Evolutionary conservation across 2,113 vertebrate species (phyloP), one percentile per base, ranked within the genome.

Genomic region (Camelus dromedarius): DNA sequence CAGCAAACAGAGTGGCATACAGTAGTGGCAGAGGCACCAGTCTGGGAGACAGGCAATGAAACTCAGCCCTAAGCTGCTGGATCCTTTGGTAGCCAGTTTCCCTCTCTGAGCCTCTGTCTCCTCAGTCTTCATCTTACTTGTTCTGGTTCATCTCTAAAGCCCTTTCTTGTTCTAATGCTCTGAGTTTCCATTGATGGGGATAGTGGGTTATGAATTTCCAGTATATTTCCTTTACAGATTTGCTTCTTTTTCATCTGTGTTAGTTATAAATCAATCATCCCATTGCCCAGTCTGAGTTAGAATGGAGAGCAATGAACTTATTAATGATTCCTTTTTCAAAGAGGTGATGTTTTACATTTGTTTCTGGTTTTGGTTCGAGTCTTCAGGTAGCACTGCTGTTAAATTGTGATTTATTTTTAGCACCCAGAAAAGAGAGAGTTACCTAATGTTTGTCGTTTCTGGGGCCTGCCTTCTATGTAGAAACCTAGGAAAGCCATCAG

Each of bases 291-390:
- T 42, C 70, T 91, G 50, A 66, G 16, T 60, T 75, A 83, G 52
- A 84, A 42, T 54, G 19, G 38, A n/a, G 81, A 75, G 13, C 46
- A 58, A 46, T 1, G 16, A 82, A 92, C 38, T 70, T 88, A 30
- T 42, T 89, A 35, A 26, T 76, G 38, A 72, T 16, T 79, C 80
- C 38, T 94, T 75, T 38, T 89, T 83, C 75, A 76, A 81, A 88
- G 14, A 75, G 22, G 38, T 81, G 79, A 94, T 7, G 22, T 46
- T 80, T 80, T 70, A 42, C 48, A 56, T 50, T 94, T 96, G 26
- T 73, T 35, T 89, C 81, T 62, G 35, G 38, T 32, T 88, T 94
- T 38, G 56, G 67, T 58, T 75, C 91, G 10, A 79, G 22, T 89
- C 32, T 83, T 89, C n/a, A 76, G 13, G 20, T 32, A 83, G 32